Evolutionary conservation across 1,140 invertebrate genomes (phyloP).

Genomic region (Ceratosolen fusciceps): DNA sequence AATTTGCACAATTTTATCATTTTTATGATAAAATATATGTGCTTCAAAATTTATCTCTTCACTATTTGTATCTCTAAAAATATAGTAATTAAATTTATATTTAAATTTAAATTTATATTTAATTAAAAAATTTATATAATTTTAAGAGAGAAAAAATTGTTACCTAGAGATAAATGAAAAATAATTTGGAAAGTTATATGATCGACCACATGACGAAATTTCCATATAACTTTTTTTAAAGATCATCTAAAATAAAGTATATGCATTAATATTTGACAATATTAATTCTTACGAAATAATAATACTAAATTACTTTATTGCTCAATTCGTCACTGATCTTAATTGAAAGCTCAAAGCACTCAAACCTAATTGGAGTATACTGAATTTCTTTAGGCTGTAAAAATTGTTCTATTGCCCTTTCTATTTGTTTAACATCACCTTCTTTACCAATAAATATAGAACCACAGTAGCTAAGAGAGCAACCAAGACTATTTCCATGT

Average conservation of each 20-base stretch:
- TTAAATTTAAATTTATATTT: slow-evolving; percentile 1
- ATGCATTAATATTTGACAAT: too few relatives aligned
- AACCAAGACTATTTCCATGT: slow-evolving; percentile 60
- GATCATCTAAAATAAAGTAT: slow-evolving; percentile 65
- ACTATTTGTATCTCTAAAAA: slow-evolving; percentile 74
- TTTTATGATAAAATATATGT: slow-evolving; percentile 72
- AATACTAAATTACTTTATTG: slow-evolving; percentile 57
- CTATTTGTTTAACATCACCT: slow-evolving; percentile 74
- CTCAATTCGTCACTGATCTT: slow-evolving; percentile 65
- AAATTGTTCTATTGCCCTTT: slow-evolving; percentile 69
- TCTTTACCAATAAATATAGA: slow-evolving; percentile 66
- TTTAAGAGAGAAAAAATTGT: slow-evolving; percentile 33
- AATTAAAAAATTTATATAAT: slow-evolving; percentile 43
- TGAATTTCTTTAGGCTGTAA: slow-evolving; percentile 58
- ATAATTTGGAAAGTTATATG: slow-evolving; percentile 71
- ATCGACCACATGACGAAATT: slow-evolving; percentile 77
- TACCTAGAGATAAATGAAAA: slow-evolving; percentile 79
- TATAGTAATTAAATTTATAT: slow-evolving; percentile 21
- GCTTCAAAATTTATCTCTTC: slow-evolving; percentile 73
- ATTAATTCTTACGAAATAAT: background rate
- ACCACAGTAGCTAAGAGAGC: slow-evolving; percentile 69
- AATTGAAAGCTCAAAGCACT: slow-evolving; percentile 73
- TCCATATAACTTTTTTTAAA: slow-evolving; percentile 76
- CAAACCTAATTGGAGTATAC: slow-evolving; percentile 67
- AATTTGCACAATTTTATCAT: slow-evolving; percentile 68